Conservation (phyloP, 2,113 vertebrate species). For the Leuciscus idus region DNA sequence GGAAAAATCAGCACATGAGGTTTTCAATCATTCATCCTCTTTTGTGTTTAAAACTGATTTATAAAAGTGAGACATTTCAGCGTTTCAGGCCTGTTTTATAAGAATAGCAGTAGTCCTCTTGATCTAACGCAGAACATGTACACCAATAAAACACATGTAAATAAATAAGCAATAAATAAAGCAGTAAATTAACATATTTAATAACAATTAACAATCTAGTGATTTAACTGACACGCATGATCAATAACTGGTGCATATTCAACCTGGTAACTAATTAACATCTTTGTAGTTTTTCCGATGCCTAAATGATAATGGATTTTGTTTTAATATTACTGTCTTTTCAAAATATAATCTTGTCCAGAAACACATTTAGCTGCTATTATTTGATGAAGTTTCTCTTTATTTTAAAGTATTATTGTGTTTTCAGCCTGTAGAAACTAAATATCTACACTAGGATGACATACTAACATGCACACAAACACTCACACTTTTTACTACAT, state of each 20-base stretch:
- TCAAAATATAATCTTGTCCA: not conserved
- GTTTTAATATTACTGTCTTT: not conserved
- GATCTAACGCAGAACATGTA: not conserved
- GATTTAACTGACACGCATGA: not conserved
- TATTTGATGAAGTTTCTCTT: not conserved
- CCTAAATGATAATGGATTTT: not conserved
- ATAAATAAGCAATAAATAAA: slow-evolving; percentile 36
- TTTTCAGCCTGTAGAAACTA: not conserved
- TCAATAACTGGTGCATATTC: not conserved
- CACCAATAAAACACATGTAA: not conserved
- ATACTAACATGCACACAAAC: slow-evolving; percentile 25
- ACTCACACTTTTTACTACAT: not conserved
- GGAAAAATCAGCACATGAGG: not conserved
- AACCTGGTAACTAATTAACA: too few relatives aligned
- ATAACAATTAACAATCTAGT: not conserved
- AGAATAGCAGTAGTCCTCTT: not conserved
- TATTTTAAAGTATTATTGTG: slow-evolving; percentile 5
- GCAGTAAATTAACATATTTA: not conserved
- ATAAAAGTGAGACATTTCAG: slow-evolving; percentile 5
- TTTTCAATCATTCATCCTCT: not conserved
- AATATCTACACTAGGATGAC: not conserved
- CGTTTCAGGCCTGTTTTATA: not conserved
- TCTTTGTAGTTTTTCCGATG: not conserved
- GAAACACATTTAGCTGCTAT: not conserved
- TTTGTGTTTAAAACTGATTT: slow-evolving; percentile 5